A percentile compares a stretch with the other conserved stretches of the same genome.
phyloP scores from a whole-genome alignment of 2,888 invertebrate genomes.

The Electrophaes corylata region DNA sequence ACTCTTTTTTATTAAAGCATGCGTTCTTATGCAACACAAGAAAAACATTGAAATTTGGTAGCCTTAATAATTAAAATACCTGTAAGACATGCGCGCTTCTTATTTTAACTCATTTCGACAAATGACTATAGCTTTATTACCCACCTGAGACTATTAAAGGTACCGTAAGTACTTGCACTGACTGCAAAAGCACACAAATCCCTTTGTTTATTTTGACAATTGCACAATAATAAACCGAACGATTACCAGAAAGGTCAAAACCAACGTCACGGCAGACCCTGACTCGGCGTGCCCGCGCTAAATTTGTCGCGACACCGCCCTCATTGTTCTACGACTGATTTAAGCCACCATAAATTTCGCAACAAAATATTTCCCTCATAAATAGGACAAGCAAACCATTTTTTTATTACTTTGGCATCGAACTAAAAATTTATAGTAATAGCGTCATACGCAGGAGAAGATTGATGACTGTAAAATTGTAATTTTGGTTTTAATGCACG shows the following conservation, averaged over 20 bases:
- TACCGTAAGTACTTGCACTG: constrained; percentile 10
- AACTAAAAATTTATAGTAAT: constrained; percentile 26
- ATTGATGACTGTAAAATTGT: constrained; percentile 23
- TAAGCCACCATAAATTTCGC: constrained; percentile 28
- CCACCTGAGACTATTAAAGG: neutral
- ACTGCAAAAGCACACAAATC: constrained; percentile 32
- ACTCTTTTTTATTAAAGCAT: no score
- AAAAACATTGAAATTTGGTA: no score
- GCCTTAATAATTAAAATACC: no score
- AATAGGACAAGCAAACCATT: constrained; percentile 26
- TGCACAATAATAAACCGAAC: constrained; percentile 27
- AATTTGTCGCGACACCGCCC: constrained; percentile 48
- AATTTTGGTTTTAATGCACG: constrained; percentile 17
- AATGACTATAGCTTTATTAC: neutral
- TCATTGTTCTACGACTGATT: constrained; percentile 40
- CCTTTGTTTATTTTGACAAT: constrained; percentile 36
- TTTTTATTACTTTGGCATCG: constrained; percentile 33
- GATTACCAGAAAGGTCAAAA: constrained; percentile 44
- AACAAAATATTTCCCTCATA: constrained; percentile 30
- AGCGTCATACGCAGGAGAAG: constrained; percentile 22
- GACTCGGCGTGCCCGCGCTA: constrained; percentile 34
- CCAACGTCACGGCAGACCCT: constrained; percentile 24
- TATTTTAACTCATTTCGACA: no score
- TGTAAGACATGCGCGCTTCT: constrained; percentile 17
- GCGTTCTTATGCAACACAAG: no score